Conservation (phyloP, 2,113 vertebrate species). For the Zosterops lateralis region DNA sequence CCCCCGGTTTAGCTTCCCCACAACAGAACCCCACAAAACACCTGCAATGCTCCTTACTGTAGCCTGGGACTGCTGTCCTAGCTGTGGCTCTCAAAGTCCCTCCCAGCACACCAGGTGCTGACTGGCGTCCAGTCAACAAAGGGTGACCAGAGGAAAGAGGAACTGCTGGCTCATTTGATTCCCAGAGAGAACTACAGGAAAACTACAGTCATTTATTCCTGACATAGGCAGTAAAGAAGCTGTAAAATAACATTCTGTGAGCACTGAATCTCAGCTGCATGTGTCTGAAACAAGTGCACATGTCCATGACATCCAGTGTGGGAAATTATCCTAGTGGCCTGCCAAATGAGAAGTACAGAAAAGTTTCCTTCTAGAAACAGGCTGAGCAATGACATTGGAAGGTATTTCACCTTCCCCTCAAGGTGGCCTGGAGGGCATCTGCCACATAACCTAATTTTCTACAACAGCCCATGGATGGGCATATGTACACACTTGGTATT, state of each 20-base stretch:
- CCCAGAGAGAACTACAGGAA: neutral
- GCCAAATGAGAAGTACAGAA: neutral
- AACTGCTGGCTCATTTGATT: neutral
- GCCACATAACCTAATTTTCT: neutral
- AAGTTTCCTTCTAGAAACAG: neutral
- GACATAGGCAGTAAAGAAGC: neutral
- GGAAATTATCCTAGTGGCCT: neutral
- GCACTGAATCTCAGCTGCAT: fast-evolving
- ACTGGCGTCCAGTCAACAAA: neutral
- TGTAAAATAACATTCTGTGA: neutral
- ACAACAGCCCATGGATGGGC: neutral
- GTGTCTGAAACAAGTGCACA: fast-evolving
- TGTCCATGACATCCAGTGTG: neutral
- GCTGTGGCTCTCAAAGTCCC: neutral
- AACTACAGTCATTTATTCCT: neutral
- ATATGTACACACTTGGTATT: neutral
- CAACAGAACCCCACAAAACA: neutral
- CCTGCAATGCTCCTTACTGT: neutral
- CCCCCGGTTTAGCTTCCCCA: neutral
- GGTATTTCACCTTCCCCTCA: neutral
- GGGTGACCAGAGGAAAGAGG: neutral
- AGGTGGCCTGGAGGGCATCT: neutral
- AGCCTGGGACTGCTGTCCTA: neutral
- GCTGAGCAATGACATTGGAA: neutral
- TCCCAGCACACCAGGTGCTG: neutral